Conservation (phyloP, 2,888 invertebrate genomes). For the Tipula vernalis region DNA sequence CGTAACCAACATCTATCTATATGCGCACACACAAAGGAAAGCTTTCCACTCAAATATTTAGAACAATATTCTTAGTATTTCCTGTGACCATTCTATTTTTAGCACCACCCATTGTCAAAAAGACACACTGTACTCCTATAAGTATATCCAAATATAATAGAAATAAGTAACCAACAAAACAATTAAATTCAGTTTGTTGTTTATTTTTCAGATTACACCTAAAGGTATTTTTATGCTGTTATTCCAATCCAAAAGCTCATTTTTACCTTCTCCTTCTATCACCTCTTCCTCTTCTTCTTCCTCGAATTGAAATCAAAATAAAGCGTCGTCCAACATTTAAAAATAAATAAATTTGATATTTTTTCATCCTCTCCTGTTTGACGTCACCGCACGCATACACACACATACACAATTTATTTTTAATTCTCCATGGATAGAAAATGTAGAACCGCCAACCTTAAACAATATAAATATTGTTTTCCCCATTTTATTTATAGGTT, state of each 20-base stretch:
- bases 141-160: background rate
- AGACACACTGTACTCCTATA: background rate
- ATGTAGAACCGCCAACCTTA: background rate
- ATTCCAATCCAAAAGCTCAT: background rate
- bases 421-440: background rate
- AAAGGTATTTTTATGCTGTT: background rate
- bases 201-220: background rate
- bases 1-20: background rate
- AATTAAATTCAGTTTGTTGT: background rate
- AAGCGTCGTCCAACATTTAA: background rate
- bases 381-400: background rate
- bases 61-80: background rate
- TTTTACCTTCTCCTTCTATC: background rate
- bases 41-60: background rate
- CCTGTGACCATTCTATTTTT: background rate
- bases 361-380: background rate
- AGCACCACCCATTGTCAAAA: background rate
- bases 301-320: background rate
- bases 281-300: background rate
- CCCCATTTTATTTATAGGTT: background rate
- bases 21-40: background rate
- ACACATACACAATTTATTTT: background rate
- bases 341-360: background rate
- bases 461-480: background rate
- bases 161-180: background rate